These are phyloP conservation scores for Montipora capricornis DNA, from an alignment of 64 coral and sea anemone genomes.

Conservation along the genomic window DNA sequence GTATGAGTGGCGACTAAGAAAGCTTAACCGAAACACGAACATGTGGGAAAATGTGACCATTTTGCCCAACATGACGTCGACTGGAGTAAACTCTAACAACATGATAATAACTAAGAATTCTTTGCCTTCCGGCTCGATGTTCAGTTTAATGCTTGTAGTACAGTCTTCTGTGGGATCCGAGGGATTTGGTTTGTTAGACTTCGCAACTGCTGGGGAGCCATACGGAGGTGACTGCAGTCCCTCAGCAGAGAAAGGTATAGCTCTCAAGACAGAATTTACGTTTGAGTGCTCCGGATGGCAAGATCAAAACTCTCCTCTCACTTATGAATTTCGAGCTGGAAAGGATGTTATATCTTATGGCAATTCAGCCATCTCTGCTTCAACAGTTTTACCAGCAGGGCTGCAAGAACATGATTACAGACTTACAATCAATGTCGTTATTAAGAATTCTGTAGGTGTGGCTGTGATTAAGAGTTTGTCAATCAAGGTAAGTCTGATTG, in stretches of 20 bases:
- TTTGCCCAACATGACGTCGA: neutral
- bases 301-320: neutral
- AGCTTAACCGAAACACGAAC: neutral
- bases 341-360: neutral
- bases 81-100: neutral
- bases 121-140: neutral
- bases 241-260: neutral
- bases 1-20: neutral
- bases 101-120: neutral
- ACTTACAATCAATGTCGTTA: neutral
- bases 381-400: conserved; percentile 5
- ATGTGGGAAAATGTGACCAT: neutral
- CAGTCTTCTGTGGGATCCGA: neutral
- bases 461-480: neutral
- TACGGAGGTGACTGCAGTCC: neutral
- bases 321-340: conserved; percentile 3
- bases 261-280: neutral
- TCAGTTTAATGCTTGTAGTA: neutral
- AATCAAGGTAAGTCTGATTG: neutral
- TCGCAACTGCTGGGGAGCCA: conserved; percentile 3
- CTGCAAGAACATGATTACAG: neutral
- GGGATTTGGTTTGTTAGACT: neutral
- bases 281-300: conserved; percentile 14
- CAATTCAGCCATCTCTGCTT: neutral
- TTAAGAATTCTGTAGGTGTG: conserved; percentile 11